phyloP scores from a whole-genome alignment of 2,113 vertebrate species.

The Epinephelus cyanopodus region DNA sequence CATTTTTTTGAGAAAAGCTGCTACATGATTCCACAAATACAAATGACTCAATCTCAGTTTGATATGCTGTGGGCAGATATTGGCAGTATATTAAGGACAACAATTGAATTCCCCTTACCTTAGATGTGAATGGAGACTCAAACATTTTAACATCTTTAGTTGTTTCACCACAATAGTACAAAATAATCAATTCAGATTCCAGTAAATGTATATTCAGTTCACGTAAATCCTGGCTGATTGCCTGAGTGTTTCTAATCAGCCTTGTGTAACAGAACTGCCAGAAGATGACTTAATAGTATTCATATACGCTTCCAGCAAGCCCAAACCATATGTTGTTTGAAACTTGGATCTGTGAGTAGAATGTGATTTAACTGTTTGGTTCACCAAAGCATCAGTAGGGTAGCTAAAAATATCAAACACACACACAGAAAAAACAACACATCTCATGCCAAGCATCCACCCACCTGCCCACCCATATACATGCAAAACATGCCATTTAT shows the following conservation, averaged over 20 bases:
- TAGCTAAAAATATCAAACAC: slow-evolving; percentile 42
- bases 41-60: background rate
- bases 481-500: slow-evolving; percentile 53
- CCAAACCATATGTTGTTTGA: slow-evolving; percentile 41
- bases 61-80: background rate
- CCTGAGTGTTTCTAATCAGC: slow-evolving; percentile 27
- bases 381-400: slow-evolving; percentile 13
- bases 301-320: slow-evolving; percentile 17
- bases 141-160: background rate
- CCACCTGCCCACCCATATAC: slow-evolving; percentile 60
- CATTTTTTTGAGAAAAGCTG: background rate
- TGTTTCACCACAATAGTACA: background rate
- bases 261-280: slow-evolving; percentile 26
- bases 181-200: slow-evolving; percentile 3
- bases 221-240: slow-evolving; percentile 19
- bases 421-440: slow-evolving; percentile 17
- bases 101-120: background rate
- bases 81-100: background rate
- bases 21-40: background rate
- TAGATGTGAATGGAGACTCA: background rate
- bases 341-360: slow-evolving; percentile 40
- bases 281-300: slow-evolving; percentile 41
- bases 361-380: slow-evolving; percentile 47
- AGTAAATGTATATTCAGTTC: slow-evolving; percentile 19
- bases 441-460: slow-evolving; percentile 52